Evolutionary conservation across 2,888 invertebrate genomes (phyloP), one percentile per base, ranked within the genome.

Genomic region (Auanema sp.): DNA sequence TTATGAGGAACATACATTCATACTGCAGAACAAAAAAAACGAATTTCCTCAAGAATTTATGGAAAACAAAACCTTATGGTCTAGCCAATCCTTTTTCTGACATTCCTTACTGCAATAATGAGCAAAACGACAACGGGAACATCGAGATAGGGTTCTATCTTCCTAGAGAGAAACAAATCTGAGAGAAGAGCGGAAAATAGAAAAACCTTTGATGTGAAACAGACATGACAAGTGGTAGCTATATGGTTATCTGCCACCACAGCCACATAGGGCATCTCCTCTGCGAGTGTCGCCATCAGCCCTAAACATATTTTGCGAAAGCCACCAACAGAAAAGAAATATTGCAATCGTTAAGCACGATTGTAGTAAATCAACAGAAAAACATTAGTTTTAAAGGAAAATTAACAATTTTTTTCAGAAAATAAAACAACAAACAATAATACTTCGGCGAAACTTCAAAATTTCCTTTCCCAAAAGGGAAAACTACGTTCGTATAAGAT

Each of bases 91-190:
- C 41, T 54, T 56, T 23, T 51, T 65, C 33, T 65, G 66, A 43
- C 66, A 66, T n/a, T 66, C 51, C 4, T 33, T 21, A n/a, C 24
- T 42, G 51, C 66, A 66, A 42, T 66, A 66, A 23, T 65, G 52
- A 42, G 65, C 16, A n/a, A 55, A 50, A 25, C 63, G 66, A 49
- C 66, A 66, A 6, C 60, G 44, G 42, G 58, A 23, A 52, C 66
- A 66, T 11, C 64, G 59, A 10, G 43, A 50, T 11, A 57, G 42
- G 12, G 51, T 2, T 40, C 24, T n/a, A 12, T n/a, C 12, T 14
- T 58, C n/a, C n/a, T n/a, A 56, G 43, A 10, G 16, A 40, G 41
- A 25, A 43, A 23, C 16, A 10, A 12, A 24, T 23, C 18, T 25
- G 25, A 40, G 33, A 23, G 4, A 53, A 3, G 8, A 21, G 3